Conservation (phyloP, 2,797 vertebrate genomes). For the Eupleurogrammus muticus region DNA sequence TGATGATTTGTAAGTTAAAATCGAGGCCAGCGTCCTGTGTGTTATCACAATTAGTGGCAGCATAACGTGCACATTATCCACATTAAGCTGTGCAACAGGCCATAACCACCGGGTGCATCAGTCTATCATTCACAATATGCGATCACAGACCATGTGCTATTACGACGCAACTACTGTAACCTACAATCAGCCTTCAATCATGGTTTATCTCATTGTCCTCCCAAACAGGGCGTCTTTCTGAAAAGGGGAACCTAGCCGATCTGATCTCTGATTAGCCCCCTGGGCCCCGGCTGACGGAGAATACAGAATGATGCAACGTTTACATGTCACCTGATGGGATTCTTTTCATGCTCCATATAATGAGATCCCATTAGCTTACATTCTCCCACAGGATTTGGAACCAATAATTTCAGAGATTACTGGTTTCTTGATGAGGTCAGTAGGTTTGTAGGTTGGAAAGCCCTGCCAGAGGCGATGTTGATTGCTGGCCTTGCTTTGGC, state of each 20-base stretch:
- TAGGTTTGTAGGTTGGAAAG: slow-evolving; percentile 56
- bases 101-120: slow-evolving; percentile 22
- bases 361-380: slow-evolving; percentile 78
- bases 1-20: neutral
- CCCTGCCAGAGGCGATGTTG: slow-evolving; percentile 48
- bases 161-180: slow-evolving; percentile 22
- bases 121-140: slow-evolving; percentile 39
- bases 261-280: slow-evolving; percentile 71
- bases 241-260: slow-evolving; percentile 49
- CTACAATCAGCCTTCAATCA: slow-evolving; percentile 44
- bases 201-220: slow-evolving; percentile 46
- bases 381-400: slow-evolving; percentile 62
- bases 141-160: slow-evolving; percentile 30
- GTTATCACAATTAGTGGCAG: slow-evolving; percentile 20
- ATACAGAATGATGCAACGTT: slow-evolving; percentile 74
- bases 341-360: slow-evolving; percentile 68
- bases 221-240: slow-evolving; percentile 41
- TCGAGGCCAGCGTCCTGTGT: neutral
- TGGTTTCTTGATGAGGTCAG: slow-evolving; percentile 70
- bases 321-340: slow-evolving; percentile 70
- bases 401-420: slow-evolving; percentile 64
- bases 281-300: slow-evolving; percentile 43
- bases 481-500: slow-evolving; percentile 51
- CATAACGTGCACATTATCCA: slow-evolving; percentile 40
- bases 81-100: slow-evolving; percentile 31